These are phyloP conservation scores for Euura saliciscinereae DNA, from an alignment of 1,140 invertebrate genomes.

Conservation along the genomic window DNA sequence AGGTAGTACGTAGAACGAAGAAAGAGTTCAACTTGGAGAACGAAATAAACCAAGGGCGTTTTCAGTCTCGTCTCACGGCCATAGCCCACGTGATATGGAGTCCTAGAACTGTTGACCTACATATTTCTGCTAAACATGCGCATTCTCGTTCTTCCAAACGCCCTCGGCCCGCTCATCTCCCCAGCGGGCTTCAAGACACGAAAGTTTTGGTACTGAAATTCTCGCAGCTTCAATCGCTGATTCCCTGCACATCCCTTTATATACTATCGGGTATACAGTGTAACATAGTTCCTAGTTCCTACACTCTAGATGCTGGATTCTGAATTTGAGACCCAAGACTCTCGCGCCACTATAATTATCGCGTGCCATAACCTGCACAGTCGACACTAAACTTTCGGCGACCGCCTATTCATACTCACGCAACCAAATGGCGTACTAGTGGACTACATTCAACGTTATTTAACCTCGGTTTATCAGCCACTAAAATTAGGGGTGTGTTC, in stretches of 20 bases:
- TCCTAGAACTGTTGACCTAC: constrained; percentile 4
- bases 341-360: neutral
- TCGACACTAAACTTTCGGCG: neutral
- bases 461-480: neutral
- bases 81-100: neutral
- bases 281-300: too few species aligned
- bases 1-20: neutral
- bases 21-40: neutral
- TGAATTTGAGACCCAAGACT: neutral
- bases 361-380: neutral
- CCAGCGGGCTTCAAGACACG: neutral
- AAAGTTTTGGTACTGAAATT: constrained; percentile 4
- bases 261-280: too few species aligned
- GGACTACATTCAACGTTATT: neutral
- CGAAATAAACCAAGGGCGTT: neutral
- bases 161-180: neutral
- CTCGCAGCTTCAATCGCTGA: neutral
- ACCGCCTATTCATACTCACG: neutral
- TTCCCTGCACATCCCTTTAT: neutral
- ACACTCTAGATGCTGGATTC: too few species aligned
- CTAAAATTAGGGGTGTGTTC: too few species aligned
- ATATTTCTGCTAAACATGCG: neutral
- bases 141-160: neutral
- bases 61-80: neutral
- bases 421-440: neutral